These are phyloP conservation scores for Drosophila parabipectinata DNA, from an alignment of 1,140 invertebrate species.

Conservation along the genomic window DNA sequence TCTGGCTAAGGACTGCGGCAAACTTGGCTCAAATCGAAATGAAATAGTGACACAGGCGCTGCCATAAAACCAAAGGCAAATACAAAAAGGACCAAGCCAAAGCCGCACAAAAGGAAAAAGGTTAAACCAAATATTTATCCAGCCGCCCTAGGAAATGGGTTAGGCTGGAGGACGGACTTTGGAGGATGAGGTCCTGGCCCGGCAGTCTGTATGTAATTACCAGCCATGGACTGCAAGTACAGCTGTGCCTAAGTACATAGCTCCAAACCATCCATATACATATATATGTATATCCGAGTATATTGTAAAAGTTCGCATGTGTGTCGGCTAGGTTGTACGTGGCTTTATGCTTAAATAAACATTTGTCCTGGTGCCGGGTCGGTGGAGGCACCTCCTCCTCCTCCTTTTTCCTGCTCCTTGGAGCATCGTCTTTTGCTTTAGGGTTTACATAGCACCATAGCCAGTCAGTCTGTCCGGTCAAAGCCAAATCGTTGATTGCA, in stretches of 20 bases:
- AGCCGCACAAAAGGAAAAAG: constrained; percentile 68
- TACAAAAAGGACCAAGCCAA: constrained; percentile 62
- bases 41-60: constrained; percentile 74
- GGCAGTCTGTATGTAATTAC: constrained; percentile 75
- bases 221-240: constrained; percentile 68
- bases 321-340: constrained; percentile 46
- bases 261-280: constrained; percentile 14
- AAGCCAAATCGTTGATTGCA: constrained; percentile 82
- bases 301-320: constrained; percentile 7
- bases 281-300: not conserved
- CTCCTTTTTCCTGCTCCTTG: constrained; percentile 10
- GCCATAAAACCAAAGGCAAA: constrained; percentile 79
- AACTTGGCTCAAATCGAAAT: constrained; percentile 79
- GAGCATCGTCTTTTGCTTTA: constrained; percentile 27
- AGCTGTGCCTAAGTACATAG: constrained; percentile 77
- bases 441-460: constrained; percentile 75
- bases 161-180: not conserved
- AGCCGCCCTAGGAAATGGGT: constrained; percentile 34
- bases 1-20: constrained; percentile 56
- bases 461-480: constrained; percentile 66
- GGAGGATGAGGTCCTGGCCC: constrained; percentile 26
- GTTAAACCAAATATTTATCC: constrained; percentile 80
- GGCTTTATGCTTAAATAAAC: constrained; percentile 83
- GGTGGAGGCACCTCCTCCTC: not conserved
- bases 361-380: constrained; percentile 53